These are phyloP conservation scores for cattle (Bos taurus) DNA, from an alignment of 2,113 vertebrate genomes.

Conservation along the genomic window ARS-UCD2.0 NC_037328.1:65082001-65082500, in stretches of 20 bases:
- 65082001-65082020: not conserved
- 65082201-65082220: not conserved
- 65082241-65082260: not conserved
- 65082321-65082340: not conserved
- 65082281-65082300: not conserved
- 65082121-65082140: not conserved
- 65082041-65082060: not conserved
- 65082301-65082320: not conserved
- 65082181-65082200: not conserved
- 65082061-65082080: not conserved
- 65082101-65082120: not conserved
- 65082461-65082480: not conserved
- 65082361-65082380: not conserved
- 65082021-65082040: not conserved
- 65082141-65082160: not conserved
- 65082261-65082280: not conserved
- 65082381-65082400: not conserved
- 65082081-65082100: not conserved
- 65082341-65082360: not conserved
- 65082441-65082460: not conserved
- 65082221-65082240: not conserved
- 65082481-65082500: slow-evolving; percentile 5
- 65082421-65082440: not conserved
- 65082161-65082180: not conserved
- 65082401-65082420: not conserved